These are phyloP conservation scores for crab-eating macaque (Macaca fascicularis) DNA, from an alignment of 2,113 vertebrate species.

Conservation along the genomic window T2T-MFA8v1.1 NC_088376.1:129242001-129242500, in stretches of 20 bases:
- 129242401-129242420: neutral
- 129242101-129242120: neutral
- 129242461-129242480: neutral
- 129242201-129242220: neutral
- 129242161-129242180: neutral
- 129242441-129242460: too few relatives aligned
- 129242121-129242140: neutral
- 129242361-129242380: neutral
- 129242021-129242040: neutral
- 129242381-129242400: neutral
- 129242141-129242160: too few relatives aligned
- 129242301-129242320: neutral
- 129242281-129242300: neutral
- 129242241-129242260: neutral
- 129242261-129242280: neutral
- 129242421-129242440: neutral
- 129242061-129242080: neutral
- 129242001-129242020: neutral
- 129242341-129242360: too few relatives aligned
- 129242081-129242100: neutral
- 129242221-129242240: neutral
- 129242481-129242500: neutral
- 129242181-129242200: neutral
- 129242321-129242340: neutral
- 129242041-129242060: neutral